Percentiles rank a stretch among this genome's conserved stretches.
phyloP scores from a whole-genome alignment of 2,113 vertebrate genomes.

The Rana temporaria region DNA sequence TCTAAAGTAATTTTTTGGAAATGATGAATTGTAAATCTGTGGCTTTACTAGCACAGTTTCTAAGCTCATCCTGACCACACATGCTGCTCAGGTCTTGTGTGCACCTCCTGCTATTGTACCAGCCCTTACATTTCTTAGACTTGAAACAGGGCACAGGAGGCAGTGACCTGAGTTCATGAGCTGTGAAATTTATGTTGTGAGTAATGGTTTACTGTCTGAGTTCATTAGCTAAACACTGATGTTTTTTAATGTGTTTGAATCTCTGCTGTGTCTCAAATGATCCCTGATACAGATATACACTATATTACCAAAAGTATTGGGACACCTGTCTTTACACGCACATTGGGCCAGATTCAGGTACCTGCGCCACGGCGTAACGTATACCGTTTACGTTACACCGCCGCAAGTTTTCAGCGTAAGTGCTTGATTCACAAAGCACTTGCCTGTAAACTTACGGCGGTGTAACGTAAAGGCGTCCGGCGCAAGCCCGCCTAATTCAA shows the following conservation, averaged over 20 bases:
- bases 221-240: not conserved
- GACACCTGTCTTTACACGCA: too few species aligned
- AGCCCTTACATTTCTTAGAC: conserved; percentile 2
- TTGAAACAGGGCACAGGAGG: not conserved
- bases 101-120: not conserved
- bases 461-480: too few species aligned
- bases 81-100: not conserved
- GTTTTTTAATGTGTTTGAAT: not conserved
- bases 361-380: too few species aligned
- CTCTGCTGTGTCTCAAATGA: not conserved
- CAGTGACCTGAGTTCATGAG: not conserved
- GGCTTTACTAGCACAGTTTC: not conserved
- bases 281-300: too few species aligned
- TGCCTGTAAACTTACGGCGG: too few species aligned
- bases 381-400: too few species aligned
- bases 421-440: too few species aligned
- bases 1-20: conserved; percentile 13
- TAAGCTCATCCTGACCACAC: conserved; percentile 24
- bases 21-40: not conserved
- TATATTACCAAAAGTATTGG: too few species aligned
- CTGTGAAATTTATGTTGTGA: not conserved
- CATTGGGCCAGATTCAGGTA: too few species aligned
- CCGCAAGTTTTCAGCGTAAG: too few species aligned
- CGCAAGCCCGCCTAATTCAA: too few species aligned
- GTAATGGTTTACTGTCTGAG: not conserved